Conservation (phyloP, 2,113 vertebrate genomes). For the Castor canadensis region DNA sequence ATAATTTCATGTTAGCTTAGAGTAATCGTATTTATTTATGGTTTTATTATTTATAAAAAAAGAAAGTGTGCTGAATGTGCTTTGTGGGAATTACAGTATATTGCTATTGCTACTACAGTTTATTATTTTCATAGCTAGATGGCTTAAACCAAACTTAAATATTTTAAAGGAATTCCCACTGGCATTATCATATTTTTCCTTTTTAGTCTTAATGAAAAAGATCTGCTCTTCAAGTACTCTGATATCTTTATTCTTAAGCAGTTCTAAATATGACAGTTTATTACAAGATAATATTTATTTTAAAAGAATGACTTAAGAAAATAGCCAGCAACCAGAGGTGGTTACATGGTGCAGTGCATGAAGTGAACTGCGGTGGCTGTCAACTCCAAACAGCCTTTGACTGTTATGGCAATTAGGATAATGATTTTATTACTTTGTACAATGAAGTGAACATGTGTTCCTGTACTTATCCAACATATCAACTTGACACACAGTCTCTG, state of each 20-base stretch:
- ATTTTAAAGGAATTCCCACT: constrained; percentile 63
- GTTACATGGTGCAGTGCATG: background rate
- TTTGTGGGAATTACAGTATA: constrained; percentile 59
- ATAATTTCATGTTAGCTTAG: constrained; percentile 57
- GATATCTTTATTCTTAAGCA: constrained; percentile 2
- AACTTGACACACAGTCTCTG: background rate
- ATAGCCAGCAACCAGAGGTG: background rate
- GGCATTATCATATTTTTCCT: background rate
- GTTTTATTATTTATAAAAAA: constrained; percentile 68
- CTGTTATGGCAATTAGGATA: background rate
- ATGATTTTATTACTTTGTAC: background rate
- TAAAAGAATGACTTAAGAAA: constrained; percentile 46
- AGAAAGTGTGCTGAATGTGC: constrained; percentile 61
- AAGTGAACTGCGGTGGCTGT: background rate
- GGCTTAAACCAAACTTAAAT: constrained; percentile 58
- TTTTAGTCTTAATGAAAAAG: constrained; percentile 47
- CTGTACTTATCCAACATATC: background rate
- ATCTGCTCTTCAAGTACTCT: background rate
- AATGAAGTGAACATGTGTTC: background rate
- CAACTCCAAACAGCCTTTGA: background rate
- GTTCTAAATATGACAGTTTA: constrained; percentile 29
- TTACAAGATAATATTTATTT: constrained; percentile 6
- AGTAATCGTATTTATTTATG: constrained; percentile 61
- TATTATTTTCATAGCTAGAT: constrained; percentile 69
- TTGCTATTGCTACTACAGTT: constrained; percentile 39